Base-by-base conservation (phyloP, 1,140 invertebrate species). In the Venustaconcha ellipsiformis region DNA sequence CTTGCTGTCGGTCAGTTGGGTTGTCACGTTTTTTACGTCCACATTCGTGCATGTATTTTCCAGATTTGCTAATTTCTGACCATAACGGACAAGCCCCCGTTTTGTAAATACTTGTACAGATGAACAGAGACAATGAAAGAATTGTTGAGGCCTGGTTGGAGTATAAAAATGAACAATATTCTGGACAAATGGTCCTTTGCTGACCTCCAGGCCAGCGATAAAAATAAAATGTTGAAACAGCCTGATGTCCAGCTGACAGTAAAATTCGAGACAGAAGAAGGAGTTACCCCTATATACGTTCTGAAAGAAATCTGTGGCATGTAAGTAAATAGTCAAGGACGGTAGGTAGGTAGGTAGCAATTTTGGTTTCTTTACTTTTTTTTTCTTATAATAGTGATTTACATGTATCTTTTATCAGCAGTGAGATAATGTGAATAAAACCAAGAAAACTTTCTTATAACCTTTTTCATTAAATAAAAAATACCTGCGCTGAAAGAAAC, bases 271-370 rank as follows among this genome's bases (percentile, higher is more conserved):
- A 60, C 56, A 57, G 59, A 64, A 67, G 13, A 58, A 20, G 68
- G 62, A 37, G 8, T 8, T 48, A 70, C 74, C 2, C 65, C 37
- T 59, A 58, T 37, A 59, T 76, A 58, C 60, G 65, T 13, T n/a
- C 37, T 76, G 26, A 56, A 55, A 5, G 62, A 58, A 65, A 76
- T 76, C 37, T 76, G 74, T 70, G 74, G 74, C 30, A 68, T 76
- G 73, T 75, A 70, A 75, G 73, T 75, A 37, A 57, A 56, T 4
- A 15, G 12, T 67, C 1, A 20, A 37, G 65, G 48, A 37, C 37
- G 20, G 65, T 55, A 20, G 14, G 1, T 48, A 20, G 14, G 1
- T 48, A 67, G 18, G 17, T 56, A n/a, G 14, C 3, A 13, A 67
- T 67, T 20, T 67, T 37, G 55, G 30, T 67, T 37, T 37, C 15